Conservation (phyloP, 2,888 invertebrate genomes). For the Ichneumoninae sp. region DNA sequence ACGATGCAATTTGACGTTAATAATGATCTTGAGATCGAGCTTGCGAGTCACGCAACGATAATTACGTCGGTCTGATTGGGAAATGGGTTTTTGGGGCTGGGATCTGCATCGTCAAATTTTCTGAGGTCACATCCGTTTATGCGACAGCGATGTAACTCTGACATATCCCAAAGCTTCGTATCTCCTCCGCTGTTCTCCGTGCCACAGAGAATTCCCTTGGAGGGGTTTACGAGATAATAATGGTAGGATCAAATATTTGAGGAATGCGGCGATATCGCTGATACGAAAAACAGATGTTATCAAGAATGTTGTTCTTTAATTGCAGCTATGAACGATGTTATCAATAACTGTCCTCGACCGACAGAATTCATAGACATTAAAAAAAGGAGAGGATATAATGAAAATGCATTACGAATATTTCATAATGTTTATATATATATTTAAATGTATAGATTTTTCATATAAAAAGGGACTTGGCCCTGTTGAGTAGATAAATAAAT, state of each 20-base stretch:
- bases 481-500: too few relatives aligned
- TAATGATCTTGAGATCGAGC: background rate
- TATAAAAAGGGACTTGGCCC: too few relatives aligned
- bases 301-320: background rate
- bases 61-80: slow-evolving; percentile 38
- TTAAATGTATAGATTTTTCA: too few relatives aligned
- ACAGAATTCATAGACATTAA: background rate
- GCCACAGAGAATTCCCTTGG: slow-evolving; percentile 65
- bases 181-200: slow-evolving; percentile 70
- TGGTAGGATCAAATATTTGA: slow-evolving; percentile 39
- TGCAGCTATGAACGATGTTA: too few relatives aligned
- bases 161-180: slow-evolving; percentile 70
- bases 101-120: slow-evolving; percentile 27
- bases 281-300: background rate
- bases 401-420: too few relatives aligned
- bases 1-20: background rate
- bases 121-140: slow-evolving; percentile 40
- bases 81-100: slow-evolving; percentile 30
- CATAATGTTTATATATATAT: too few relatives aligned
- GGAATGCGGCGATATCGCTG: background rate
- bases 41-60: slow-evolving; percentile 1
- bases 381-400: background rate
- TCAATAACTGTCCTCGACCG: background rate
- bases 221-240: slow-evolving; percentile 30
- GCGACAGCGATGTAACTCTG: slow-evolving; percentile 62